Percentiles rank a stretch among this genome's conserved stretches.
These are phyloP conservation scores for Blastomussa wellsi DNA, from an alignment of 92 coral and sea anemone species.

Conservation along the genomic window DNA sequence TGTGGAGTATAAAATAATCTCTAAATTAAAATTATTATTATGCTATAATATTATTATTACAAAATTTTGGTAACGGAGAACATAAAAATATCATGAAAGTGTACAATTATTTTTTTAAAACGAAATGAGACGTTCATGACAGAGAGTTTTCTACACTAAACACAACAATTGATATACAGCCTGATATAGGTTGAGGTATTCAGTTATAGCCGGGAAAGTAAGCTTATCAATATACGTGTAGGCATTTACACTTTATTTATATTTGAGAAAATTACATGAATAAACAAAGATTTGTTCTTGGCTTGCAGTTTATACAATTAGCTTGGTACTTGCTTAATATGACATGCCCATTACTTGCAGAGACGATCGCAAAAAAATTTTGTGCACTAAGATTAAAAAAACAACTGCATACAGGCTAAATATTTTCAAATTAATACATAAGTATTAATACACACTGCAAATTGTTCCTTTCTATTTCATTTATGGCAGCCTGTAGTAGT, in stretches of 20 bases:
- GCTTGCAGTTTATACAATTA: neutral
- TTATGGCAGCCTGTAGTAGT: neutral
- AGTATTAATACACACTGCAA: no score
- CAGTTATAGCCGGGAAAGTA: neutral
- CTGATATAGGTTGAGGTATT: constrained; percentile 16
- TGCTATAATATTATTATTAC: no score
- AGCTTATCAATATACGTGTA: neutral
- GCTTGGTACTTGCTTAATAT: no score
- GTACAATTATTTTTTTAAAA: neutral
- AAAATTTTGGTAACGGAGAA: no score
- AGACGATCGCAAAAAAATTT: no score
- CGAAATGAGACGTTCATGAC: no score
- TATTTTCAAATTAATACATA: no score
- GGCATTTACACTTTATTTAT: neutral
- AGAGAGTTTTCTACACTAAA: neutral
- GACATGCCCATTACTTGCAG: no score
- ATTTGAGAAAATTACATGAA: neutral
- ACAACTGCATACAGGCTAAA: neutral
- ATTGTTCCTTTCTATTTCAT: neutral
- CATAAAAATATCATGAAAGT: no score
- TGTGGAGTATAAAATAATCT: no score
- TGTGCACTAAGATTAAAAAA: neutral
- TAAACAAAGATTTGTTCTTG: neutral
- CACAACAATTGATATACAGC: neutral
- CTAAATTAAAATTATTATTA: no score